A percentile compares a stretch with the other conserved stretches of the same genome.
phyloP scores from a whole-genome alignment of 2,888 invertebrate species.

The Hemistola chrysoprasaria region DNA sequence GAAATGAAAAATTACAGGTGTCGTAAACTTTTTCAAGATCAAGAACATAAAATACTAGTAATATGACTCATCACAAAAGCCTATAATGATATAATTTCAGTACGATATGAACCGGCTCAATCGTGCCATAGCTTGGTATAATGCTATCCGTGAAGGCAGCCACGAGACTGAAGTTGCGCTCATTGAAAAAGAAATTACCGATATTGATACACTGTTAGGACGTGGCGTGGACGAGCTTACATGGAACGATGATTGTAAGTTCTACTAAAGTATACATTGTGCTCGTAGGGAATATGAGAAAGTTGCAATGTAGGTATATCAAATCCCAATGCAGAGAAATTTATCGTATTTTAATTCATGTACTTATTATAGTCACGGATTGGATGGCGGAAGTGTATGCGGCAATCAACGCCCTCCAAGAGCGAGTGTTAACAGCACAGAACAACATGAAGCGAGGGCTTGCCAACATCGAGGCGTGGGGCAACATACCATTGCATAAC shows the following conservation, averaged over 20 bases:
- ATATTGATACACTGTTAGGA: conserved; percentile 87
- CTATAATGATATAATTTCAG: conserved; percentile 39
- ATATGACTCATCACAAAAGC: too few species aligned
- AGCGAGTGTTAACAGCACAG: conserved; percentile 85
- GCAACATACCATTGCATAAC: conserved; percentile 87
- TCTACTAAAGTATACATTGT: neutral
- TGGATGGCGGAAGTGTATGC: conserved; percentile 87
- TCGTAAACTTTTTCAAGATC: too few species aligned
- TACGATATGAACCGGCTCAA: conserved; percentile 79
- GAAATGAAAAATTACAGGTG: conserved; percentile 87
- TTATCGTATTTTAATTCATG: neutral
- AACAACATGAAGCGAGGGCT: conserved; percentile 83
- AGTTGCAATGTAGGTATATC: too few species aligned
- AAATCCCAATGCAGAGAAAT: too few species aligned
- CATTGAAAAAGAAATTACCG: conserved; percentile 87
- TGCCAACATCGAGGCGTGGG: conserved; percentile 86
- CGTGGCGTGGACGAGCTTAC: conserved; percentile 86
- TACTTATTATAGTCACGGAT: conserved; percentile 76
- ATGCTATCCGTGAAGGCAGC: conserved; percentile 88
- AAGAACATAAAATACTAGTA: neutral
- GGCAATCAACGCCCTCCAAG: conserved; percentile 87
- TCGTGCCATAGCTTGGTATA: conserved; percentile 91
- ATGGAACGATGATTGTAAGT: conserved; percentile 91
- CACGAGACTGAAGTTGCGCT: conserved; percentile 90
- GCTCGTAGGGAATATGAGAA: neutral